Conservation (phyloP, 2,797 vertebrate species). For the Notolabrus celidotus region DNA sequence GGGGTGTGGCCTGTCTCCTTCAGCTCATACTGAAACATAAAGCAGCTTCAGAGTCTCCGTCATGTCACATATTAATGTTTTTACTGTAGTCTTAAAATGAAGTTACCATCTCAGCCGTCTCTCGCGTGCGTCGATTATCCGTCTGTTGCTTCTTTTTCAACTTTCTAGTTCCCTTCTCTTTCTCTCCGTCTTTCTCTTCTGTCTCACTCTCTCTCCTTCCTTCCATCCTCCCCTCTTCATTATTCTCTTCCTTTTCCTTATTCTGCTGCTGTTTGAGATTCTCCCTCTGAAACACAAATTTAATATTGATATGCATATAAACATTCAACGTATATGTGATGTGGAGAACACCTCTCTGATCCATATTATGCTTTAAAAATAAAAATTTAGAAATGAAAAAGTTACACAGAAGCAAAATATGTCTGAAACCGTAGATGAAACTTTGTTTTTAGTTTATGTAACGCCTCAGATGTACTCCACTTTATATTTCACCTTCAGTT, state of each 20-base stretch:
- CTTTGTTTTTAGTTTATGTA: too few species aligned
- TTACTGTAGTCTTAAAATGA: too few species aligned
- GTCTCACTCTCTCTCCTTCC: background rate
- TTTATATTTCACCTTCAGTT: conserved; percentile 84
- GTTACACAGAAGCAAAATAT: too few species aligned
- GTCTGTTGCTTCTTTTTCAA: conserved; percentile 20
- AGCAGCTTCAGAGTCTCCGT: background rate
- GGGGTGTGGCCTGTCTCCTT: conserved; percentile 85
- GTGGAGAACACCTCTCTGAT: too few species aligned
- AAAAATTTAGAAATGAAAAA: too few species aligned
- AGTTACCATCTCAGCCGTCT: conserved; percentile 72
- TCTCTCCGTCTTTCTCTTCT: conserved; percentile 13
- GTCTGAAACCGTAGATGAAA: too few species aligned
- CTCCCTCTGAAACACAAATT: conserved; percentile 52
- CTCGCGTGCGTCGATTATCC: conserved; percentile 63
- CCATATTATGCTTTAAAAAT: too few species aligned
- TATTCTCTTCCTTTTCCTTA: background rate
- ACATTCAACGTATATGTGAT: too few species aligned
- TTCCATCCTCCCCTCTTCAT: background rate
- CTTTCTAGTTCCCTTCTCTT: conserved; percentile 29
- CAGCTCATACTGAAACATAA: conserved; percentile 62
- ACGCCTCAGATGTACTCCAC: background rate
- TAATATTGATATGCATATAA: too few species aligned
- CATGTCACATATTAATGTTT: background rate
- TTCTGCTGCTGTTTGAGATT: conserved; percentile 35